Evolutionary conservation across 2,888 invertebrate species (phyloP), one percentile per base, ranked within the genome.

Genomic region (Microchrysa polita): DNA sequence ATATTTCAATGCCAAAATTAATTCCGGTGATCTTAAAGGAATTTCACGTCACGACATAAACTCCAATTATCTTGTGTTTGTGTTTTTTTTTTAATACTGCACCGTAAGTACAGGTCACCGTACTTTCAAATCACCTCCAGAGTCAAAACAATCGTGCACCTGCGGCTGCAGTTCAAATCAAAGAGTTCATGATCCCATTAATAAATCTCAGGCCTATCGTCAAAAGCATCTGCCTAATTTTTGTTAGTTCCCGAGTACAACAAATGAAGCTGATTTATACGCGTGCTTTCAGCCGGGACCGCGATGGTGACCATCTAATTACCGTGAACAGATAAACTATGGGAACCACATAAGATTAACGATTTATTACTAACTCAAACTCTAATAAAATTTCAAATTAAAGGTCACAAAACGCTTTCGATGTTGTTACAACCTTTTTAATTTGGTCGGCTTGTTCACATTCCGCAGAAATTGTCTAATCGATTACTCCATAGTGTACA

Each of bases 341-440:
- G 18, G 61, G 42, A n/a, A n/a, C 42, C 27, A 34, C 7, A 7
- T 34, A 44, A 65, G 65, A 65, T 48, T 48, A 22, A 2, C 22
- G 4, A 44, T 18, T 48, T 27, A 34, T 40, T 40, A 2, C 7
- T 12, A 44, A 22, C n/a, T 18, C 22, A 7, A 14, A 10, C 22
- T 14, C 22, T n/a, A 12, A 65, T 65, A 65, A 65, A 48, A 42
- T 14, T 65, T 48, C 65, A 44, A 48, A 65, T 65, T 48, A 65
- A 65, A 65, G 65, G 65, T 65, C 65, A n/a, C n/a, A 65, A 65
- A 44, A 14, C 1, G 65, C 42, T 44, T 42, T 65, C 23, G n/a
- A 22, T 34, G 44, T 65, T 65, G 9, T 22, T 44, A 23, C 65
- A 48, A 12, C 48, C 27, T 34, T 48, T 22, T 65, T 65, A 44